A percentile compares a stretch with the other conserved stretches of the same genome.
Evolutionary conservation across 2,888 invertebrate species (phyloP).

Genomic region (Leptopilina myrica): DNA sequence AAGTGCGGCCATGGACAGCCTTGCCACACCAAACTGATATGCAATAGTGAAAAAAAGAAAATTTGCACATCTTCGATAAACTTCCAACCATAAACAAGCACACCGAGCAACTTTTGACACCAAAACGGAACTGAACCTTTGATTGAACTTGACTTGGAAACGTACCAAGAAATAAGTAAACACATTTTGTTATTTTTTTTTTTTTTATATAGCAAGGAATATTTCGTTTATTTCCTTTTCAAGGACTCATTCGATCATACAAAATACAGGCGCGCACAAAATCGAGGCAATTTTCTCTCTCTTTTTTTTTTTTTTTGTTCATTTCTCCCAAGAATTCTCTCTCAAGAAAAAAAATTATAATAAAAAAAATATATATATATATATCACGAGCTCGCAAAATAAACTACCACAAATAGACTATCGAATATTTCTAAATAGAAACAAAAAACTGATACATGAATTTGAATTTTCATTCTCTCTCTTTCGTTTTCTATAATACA

Average conservation of each 20-base stretch:
- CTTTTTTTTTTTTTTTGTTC: constrained; percentile 40
- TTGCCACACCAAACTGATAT: constrained; percentile 78
- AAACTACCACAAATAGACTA: constrained; percentile 33
- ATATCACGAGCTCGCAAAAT: constrained; percentile 2
- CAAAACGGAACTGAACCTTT: constrained; percentile 80
- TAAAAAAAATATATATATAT: background rate
- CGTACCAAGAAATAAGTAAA: constrained; percentile 77
- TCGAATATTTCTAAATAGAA: constrained; percentile 7
- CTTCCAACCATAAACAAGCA: constrained; percentile 76
- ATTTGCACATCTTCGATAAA: constrained; percentile 52
- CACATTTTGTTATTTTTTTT: constrained; percentile 58
- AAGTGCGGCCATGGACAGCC: constrained; percentile 76
- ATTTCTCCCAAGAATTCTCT: constrained; percentile 7
- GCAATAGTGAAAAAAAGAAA: constrained; percentile 47
- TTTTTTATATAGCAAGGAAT: constrained; percentile 73
- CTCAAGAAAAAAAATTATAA: background rate
- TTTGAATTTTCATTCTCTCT: background rate
- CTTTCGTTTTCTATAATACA: constrained; percentile 69
- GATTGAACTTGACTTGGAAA: constrained; percentile 76
- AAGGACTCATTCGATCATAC: constrained; percentile 73
- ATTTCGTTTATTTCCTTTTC: constrained; percentile 69
- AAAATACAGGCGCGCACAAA: constrained; percentile 75
- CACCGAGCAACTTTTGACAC: constrained; percentile 79
- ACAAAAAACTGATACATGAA: constrained; percentile 18
- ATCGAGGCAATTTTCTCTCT: constrained; percentile 7